A percentile compares a stretch with the other conserved stretches of the same genome.
Conservation (phyloP, 2,113 vertebrate genomes). For the Mirza zaza region DNA sequence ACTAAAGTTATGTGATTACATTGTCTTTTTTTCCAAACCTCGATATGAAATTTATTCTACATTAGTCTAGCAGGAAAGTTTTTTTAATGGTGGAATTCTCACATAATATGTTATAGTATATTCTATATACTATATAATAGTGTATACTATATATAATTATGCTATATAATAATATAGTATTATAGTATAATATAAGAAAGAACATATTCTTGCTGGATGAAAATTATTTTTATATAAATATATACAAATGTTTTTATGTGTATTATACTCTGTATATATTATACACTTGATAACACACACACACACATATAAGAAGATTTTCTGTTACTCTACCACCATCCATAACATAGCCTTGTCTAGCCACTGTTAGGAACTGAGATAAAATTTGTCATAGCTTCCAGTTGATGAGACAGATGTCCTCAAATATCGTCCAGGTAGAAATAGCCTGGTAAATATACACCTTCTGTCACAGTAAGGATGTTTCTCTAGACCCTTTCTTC, state of each 20-base stretch:
- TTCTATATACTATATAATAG: neutral
- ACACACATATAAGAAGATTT: neutral
- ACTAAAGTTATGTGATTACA: neutral
- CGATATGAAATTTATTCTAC: neutral
- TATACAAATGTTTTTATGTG: neutral
- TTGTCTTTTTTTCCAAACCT: slow-evolving; percentile 29
- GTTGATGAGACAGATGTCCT: neutral
- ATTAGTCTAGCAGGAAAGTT: neutral
- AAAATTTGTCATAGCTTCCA: neutral
- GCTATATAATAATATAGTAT: neutral
- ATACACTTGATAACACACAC: neutral
- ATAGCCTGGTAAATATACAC: neutral
- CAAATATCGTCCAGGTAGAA: neutral
- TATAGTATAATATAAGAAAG: neutral
- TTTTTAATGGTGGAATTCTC: neutral
- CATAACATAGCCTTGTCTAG: neutral
- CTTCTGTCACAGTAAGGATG: neutral
- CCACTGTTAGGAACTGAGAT: neutral
- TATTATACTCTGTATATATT: neutral
- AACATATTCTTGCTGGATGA: neutral
- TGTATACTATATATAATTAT: neutral
- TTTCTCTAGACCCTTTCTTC: neutral
- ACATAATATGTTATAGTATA: neutral
- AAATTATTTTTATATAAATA: neutral
- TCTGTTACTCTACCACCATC: neutral